Percentiles rank a stretch among this genome's conserved stretches.
Conservation (phyloP, 2,113 vertebrate genomes). For the Mungos mungo region DNA sequence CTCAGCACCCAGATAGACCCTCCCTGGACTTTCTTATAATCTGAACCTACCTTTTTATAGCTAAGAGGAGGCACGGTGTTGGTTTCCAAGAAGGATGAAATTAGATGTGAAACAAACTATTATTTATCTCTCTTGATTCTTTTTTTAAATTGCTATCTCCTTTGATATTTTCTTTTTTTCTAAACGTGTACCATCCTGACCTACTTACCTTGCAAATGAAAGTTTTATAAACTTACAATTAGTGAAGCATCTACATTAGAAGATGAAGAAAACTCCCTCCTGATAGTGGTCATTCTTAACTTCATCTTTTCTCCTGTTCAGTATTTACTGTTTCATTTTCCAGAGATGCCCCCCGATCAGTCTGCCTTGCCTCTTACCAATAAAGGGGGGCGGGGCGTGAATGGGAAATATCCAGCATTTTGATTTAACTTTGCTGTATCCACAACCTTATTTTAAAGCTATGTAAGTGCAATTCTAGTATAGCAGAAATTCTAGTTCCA, state of each 20-base stretch:
- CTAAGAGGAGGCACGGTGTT: not conserved
- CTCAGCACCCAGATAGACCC: not conserved
- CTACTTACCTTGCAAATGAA: conserved; percentile 16
- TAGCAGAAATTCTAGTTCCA: not conserved
- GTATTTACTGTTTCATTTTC: not conserved
- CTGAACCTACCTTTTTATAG: not conserved
- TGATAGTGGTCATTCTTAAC: conserved; percentile 5
- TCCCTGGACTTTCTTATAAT: not conserved
- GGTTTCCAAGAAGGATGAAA: not conserved
- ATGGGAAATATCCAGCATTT: not conserved
- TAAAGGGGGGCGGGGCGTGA: not conserved
- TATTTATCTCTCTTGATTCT: not conserved
- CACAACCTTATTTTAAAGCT: conserved; percentile 27
- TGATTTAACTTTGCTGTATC: not conserved
- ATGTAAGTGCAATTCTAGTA: not conserved
- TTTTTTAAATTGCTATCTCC: not conserved
- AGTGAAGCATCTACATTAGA: conserved; percentile 14
- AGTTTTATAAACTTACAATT: not conserved
- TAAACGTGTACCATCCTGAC: not conserved
- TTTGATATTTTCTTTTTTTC: not conserved
- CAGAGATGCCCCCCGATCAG: not conserved
- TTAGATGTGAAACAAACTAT: not conserved
- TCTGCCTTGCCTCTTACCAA: not conserved
- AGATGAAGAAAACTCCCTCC: not conserved
- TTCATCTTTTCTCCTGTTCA: not conserved